Evolutionary conservation across 2,113 vertebrate species (phyloP), one percentile per base, ranked within the genome.

Genomic region (Lamprologus sp.): DNA sequence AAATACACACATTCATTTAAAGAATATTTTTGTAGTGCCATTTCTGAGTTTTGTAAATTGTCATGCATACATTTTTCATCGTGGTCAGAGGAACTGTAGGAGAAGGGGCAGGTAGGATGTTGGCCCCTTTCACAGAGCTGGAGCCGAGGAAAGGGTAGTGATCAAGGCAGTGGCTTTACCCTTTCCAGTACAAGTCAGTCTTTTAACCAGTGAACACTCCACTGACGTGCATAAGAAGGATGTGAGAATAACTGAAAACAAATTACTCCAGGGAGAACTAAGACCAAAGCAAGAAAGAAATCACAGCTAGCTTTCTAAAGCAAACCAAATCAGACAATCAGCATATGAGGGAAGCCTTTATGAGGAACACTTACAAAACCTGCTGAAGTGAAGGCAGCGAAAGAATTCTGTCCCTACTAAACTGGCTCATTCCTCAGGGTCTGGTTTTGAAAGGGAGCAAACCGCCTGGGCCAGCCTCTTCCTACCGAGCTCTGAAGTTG

Each of bases 111-210:
- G 23, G 40, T 47, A 23, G 65, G 13, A 10, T 2, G 40, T 73
- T 4, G 0, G 65, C 4, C n/a, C 2, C 0, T 23, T 45, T 11
- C 40, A 47, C 21, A 73, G 68, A 73, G 13, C 65, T 45, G 21
- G 37, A 12, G 35, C 12, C 2, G 0, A 42, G 65, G 37, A 42
- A 70, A 40, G 65, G 21, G 40, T 45, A 45, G 68, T 15, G 65
- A 73, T 42, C 37, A 23, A 23, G 3, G 8, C 65, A 7, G 65
- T 45, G 68, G 21, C 0, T 45, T 42, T 73, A 14, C 3, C 68
- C 8, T 73, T 73, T 17, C 13, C 13, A 26, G 40, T 10, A 15
- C 68, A 45, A 45, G 37, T 15, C 40, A 17, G 14, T 10, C 21
- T 26, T 73, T 47, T 28, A 45, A 73, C 68, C 37, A 17, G 9